Conservation (phyloP, 2,888 invertebrate genomes). For the Ferrisia virgata region DNA sequence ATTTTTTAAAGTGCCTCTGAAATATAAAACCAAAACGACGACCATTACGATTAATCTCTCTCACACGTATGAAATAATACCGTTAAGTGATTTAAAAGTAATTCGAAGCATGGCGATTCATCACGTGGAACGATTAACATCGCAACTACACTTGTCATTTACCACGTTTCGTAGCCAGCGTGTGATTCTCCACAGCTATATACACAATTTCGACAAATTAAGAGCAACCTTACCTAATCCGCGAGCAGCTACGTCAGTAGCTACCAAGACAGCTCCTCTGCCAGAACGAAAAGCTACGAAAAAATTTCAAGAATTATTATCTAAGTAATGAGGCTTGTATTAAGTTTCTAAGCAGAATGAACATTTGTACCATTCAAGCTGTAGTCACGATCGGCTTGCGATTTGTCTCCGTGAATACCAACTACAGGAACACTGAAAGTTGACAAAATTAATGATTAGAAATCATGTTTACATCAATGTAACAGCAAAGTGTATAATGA, state of each 20-base stretch:
- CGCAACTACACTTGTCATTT: background rate
- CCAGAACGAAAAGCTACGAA: constrained; percentile 73
- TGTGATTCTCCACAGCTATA: background rate
- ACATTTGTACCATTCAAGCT: constrained; percentile 67
- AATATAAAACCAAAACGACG: constrained; percentile 18
- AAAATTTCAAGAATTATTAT: constrained; percentile 48
- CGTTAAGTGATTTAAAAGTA: background rate
- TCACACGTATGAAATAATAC: background rate
- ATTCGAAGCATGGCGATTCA: background rate
- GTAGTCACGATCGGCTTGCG: constrained; percentile 90
- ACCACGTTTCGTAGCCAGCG: background rate
- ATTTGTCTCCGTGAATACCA: constrained; percentile 93
- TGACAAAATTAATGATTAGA: background rate
- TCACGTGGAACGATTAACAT: background rate
- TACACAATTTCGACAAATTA: background rate
- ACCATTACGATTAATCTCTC: background rate
- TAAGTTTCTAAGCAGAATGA: background rate
- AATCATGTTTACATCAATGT: no score
- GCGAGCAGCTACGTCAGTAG: constrained; percentile 91
- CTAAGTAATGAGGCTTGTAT: background rate
- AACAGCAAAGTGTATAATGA: no score
- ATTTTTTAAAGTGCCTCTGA: constrained; percentile 44
- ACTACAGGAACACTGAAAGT: constrained; percentile 64
- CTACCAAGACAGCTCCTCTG: constrained; percentile 83
- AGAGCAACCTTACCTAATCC: constrained; percentile 73